These are phyloP conservation scores for Pinctada fucata DNA, from an alignment of 2,888 invertebrate genomes.

Conservation along the genomic window DNA sequence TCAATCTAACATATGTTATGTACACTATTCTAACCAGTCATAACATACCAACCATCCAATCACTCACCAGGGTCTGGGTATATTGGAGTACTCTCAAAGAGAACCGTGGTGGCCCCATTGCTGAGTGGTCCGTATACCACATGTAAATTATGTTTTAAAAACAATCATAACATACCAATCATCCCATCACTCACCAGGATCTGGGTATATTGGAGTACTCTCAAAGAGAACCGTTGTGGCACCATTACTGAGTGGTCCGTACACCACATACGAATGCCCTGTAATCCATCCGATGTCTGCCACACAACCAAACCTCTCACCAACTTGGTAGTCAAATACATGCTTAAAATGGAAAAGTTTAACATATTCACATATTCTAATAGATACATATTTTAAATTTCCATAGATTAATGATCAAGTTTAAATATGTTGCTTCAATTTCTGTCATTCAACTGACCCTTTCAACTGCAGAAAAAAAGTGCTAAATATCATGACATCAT, in stretches of 20 bases:
- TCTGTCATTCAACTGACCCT: no score
- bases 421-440: no score
- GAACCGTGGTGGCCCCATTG: constrained; percentile 78
- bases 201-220: constrained; percentile 78
- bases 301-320: constrained; percentile 79
- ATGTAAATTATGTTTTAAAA: no score
- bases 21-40: no score
- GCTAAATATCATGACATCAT: no score
- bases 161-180: no score
- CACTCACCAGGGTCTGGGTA: constrained; percentile 78
- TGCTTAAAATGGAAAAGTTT: constrained; percentile 65
- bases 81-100: constrained; percentile 79
- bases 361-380: background rate
- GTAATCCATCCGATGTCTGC: constrained; percentile 80
- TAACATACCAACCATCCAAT: background rate
- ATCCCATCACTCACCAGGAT: constrained; percentile 75
- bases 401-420: no score
- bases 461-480: no score
- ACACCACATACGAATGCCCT: constrained; percentile 78
- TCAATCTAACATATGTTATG: no score
- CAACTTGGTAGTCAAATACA: constrained; percentile 77
- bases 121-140: constrained; percentile 79
- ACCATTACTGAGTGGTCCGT: constrained; percentile 79
- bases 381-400: no score
- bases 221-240: constrained; percentile 79